Conservation (phyloP, 64 coral and sea anemone species). For the Montipora capricornis region DNA sequence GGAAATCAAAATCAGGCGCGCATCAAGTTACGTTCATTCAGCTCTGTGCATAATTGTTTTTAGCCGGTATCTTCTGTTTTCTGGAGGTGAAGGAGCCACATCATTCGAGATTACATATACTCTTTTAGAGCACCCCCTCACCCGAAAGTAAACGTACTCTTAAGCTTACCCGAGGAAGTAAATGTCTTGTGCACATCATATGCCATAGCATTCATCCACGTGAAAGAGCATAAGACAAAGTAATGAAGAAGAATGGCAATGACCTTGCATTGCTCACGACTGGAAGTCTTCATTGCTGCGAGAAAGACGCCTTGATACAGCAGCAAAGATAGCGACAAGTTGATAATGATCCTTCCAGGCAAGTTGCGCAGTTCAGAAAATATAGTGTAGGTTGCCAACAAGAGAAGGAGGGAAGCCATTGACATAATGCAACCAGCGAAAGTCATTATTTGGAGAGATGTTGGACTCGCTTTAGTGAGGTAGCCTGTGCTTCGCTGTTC, state of each 20-base stretch:
- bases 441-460: slow-evolving; percentile 8
- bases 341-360: no score
- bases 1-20: no score
- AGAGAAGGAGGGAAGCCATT: slow-evolving; percentile 8
- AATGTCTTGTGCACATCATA: slow-evolving; percentile 40
- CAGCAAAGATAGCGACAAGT: not conserved
- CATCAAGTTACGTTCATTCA: no score
- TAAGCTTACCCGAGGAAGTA: not conserved
- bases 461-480: not conserved
- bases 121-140: no score
- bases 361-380: not conserved
- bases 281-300: not conserved
- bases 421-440: slow-evolving; percentile 34
- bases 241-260: no score
- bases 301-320: slow-evolving; percentile 35
- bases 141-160: no score
- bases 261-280: no score
- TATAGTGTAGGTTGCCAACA: slow-evolving; percentile 24
- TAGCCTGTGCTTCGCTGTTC: not conserved
- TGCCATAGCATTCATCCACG: slow-evolving; percentile 34
- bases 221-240: not conserved
- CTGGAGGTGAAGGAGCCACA: not conserved
- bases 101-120: no score
- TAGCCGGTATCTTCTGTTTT: no score
- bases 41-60: no score